Evolutionary conservation across 2,113 vertebrate genomes (phyloP).

Genomic region (Zosterops japonicus): DNA sequence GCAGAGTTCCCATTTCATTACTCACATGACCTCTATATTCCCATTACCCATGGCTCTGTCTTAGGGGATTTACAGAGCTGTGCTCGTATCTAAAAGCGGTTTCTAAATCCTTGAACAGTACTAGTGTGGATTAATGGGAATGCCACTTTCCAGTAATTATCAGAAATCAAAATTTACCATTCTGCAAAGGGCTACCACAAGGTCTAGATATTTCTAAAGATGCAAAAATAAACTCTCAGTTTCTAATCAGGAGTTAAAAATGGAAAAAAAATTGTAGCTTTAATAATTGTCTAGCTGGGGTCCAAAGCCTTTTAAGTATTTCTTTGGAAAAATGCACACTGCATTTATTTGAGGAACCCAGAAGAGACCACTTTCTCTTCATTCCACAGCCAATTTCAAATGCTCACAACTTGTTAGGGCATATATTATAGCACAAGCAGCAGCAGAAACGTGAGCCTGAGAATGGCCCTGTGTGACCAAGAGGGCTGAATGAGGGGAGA

Average conservation of each 20-base stretch:
- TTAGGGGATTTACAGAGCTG: constrained; percentile 15
- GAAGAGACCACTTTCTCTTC: neutral
- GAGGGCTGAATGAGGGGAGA: neutral
- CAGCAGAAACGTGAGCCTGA: neutral
- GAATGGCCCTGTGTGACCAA: neutral
- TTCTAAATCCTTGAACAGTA: constrained; percentile 6
- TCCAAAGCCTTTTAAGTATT: neutral
- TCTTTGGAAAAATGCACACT: neutral
- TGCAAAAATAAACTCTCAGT: neutral
- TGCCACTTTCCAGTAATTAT: neutral
- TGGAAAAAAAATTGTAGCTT: neutral
- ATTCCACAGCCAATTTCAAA: neutral
- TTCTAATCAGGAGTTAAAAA: neutral
- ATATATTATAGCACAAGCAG: neutral
- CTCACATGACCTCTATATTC: constrained; percentile 40
- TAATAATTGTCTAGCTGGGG: rapidly evolving
- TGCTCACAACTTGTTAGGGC: neutral
- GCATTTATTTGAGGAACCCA: neutral
- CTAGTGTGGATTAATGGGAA: neutral
- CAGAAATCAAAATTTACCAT: neutral
- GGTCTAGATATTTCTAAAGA: neutral
- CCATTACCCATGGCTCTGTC: neutral
- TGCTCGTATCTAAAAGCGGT: neutral
- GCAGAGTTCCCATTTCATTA: neutral
- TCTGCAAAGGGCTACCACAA: neutral